Percentiles rank a stretch among this genome's conserved stretches.
Conservation (phyloP, 2,113 vertebrate genomes). For the Philantomba maxwellii region DNA sequence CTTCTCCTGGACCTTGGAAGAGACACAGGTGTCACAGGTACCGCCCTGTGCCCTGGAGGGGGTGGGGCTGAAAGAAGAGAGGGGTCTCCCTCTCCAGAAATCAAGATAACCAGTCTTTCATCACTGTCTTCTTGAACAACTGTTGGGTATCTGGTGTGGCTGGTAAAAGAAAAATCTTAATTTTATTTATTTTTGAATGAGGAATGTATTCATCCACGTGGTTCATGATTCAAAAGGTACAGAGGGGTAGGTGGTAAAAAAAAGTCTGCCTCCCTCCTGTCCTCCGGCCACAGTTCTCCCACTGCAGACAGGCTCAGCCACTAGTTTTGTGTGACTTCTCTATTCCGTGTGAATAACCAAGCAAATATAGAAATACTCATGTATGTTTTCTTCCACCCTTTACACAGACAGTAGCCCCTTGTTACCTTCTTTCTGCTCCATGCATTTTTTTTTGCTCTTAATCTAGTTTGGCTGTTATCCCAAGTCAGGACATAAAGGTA, state of each 20-base stretch:
- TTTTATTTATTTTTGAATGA: slow-evolving; percentile 16
- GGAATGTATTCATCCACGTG: background rate
- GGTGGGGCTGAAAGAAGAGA: background rate
- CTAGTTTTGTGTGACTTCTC: background rate
- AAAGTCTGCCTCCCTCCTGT: too few relatives aligned
- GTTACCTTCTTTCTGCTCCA: background rate
- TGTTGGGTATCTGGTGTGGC: background rate
- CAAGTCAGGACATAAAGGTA: background rate
- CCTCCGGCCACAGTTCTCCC: background rate
- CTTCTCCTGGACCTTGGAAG: background rate
- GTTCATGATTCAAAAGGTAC: background rate
- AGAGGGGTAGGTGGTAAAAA: background rate
- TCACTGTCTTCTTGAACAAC: background rate
- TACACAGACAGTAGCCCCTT: background rate
- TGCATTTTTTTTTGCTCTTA: background rate
- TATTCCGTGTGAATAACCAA: background rate
- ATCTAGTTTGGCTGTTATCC: background rate
- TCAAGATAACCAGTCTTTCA: background rate
- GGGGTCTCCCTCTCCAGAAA: background rate
- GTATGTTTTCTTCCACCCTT: background rate
- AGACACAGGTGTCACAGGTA: background rate
- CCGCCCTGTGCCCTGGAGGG: too few relatives aligned
- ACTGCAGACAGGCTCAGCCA: background rate
- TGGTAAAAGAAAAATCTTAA: background rate
- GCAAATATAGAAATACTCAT: background rate